Base-by-base conservation (phyloP, 2,797 vertebrate genomes). In the Pangasius krempfi region DNA sequence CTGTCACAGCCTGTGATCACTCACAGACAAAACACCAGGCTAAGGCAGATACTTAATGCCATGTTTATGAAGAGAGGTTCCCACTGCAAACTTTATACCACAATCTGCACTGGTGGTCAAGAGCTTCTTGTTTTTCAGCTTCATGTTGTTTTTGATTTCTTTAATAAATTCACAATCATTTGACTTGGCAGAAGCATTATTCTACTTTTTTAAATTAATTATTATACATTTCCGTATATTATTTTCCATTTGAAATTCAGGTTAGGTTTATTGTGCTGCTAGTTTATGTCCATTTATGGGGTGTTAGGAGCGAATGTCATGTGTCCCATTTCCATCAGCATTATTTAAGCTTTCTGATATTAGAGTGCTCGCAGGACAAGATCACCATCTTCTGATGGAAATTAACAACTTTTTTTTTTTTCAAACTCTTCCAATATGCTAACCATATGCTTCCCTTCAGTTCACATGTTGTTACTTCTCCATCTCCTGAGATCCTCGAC, bases 1-100 rank as follows among this genome's bases (percentile, higher is more conserved):
- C 70, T 90, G 93, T 95, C 93, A 95, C 91, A 86, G 92, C 87
- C 89, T 92, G 93, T 91, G 90, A 91, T 89, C 56, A 90, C 40
- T 52, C 33, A 76, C 52, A 73, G 85, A 86, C 40, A 83, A 83
- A 73, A 75, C 30, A 86, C 30, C 25, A 40, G 0, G 18, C 40
- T 64, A 66, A 83, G 44, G 62, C 44, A 89, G 58, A 88, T 75
- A 27, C 62, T 66, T 40, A 86, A 72, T 70, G 62, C 47, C 30
- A 81, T 68, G 22, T 56, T 81, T 70, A 5, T 78, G n/a, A 75
- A 73, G 20, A 85, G 18, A 70, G 50, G 52, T 25, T 86, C 20
- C 37, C 12, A 44, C 0, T 82, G 27, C 27, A 64, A 66, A 84
- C 40, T 66, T 83, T 80, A 66, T 64, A 66, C 37, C 37, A 44